Base-by-base conservation (phyloP, 2,888 invertebrate species). In the Carcina quercana region DNA sequence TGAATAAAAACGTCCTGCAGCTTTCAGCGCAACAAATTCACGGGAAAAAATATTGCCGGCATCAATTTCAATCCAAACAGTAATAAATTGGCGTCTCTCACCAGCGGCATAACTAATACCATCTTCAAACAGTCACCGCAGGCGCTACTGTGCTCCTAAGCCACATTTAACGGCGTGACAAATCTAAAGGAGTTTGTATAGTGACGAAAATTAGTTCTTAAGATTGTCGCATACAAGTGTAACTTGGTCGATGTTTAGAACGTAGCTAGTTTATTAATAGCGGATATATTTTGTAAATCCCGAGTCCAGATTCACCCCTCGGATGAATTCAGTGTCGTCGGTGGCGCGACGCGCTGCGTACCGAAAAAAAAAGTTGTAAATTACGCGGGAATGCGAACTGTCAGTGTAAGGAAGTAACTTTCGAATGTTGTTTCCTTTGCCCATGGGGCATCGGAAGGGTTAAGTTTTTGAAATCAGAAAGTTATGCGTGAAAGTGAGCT, bases 1-100 rank as follows among this genome's bases (percentile, higher is more conserved):
- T 30, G 41, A 53, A 70, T 74, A 75, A 73, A 75, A 76, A 70
- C 42, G 72, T 75, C 71, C 29, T 41, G 42, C 43, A 53, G 67
- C 74, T 80, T 75, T 80, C 82, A 74, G 47, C 76, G 72, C 55
- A 58, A 73, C 79, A 75, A 78, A 83, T 76, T 76, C 71, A 69
- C 61, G 58, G 62, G 66, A 66, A 70, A n/a, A 83, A 76, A 75
- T 82, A 83, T 80, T 55, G 67, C 62, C 59, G 52, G 76, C 80
- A 80, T 83, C 82, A 76, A 79, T 83, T 82, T 78, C 74, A 76
- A 82, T 82, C 66, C 64, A 83, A 82, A 82, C 78, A 78, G 59
- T 73, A 78, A 82, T 83, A 83, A 83, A 82, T 83, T 80, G 78
- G 76, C 74, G 64, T 79, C 79, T 76, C 74, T 76, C 78, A 69